These are phyloP conservation scores for Micropoecilia bifurca DNA, from an alignment of 2,797 vertebrate genomes.

Conservation along the genomic window DNA sequence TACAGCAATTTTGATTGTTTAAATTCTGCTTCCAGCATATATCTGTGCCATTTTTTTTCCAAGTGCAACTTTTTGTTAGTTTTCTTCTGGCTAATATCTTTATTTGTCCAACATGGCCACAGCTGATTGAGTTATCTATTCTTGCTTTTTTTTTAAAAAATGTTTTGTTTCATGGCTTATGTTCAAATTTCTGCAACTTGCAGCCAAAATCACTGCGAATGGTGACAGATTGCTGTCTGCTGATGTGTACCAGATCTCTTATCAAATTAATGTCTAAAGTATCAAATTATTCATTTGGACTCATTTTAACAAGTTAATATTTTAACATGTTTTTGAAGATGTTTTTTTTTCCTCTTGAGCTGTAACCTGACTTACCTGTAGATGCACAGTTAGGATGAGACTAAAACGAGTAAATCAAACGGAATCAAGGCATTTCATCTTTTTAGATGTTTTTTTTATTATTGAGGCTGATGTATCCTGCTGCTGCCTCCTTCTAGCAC, in stretches of 20 bases:
- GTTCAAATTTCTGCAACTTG: conserved; percentile 51
- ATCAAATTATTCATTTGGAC: conserved; percentile 70
- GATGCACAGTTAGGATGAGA: conserved; percentile 75
- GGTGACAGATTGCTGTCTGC: conserved; percentile 38
- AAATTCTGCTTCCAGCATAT: conserved; percentile 73
- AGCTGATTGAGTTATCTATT: conserved; percentile 49
- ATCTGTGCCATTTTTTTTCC: conserved; percentile 70
- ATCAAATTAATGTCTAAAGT: conserved; percentile 60
- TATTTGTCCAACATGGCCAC: conserved; percentile 45
- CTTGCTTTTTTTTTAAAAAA: neutral
- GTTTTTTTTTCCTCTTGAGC: conserved; percentile 54
- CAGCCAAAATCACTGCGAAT: conserved; percentile 65
- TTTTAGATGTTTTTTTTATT: conserved; percentile 48
- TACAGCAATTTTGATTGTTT: conserved; percentile 75
- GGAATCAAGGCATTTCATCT: conserved; percentile 54
- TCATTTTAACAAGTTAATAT: conserved; percentile 67
- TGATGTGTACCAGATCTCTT: conserved; percentile 50
- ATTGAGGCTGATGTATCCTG: conserved; percentile 51
- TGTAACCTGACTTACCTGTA: conserved; percentile 77
- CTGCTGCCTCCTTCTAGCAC: conserved; percentile 22
- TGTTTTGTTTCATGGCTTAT: conserved; percentile 32
- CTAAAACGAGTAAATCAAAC: conserved; percentile 65
- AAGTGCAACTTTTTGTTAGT: conserved; percentile 51
- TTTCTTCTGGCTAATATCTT: conserved; percentile 47
- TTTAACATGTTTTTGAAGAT: conserved; percentile 60